phyloP scores from a whole-genome alignment of 2,797 vertebrate genomes.

The Galago senegalensis region DNA sequence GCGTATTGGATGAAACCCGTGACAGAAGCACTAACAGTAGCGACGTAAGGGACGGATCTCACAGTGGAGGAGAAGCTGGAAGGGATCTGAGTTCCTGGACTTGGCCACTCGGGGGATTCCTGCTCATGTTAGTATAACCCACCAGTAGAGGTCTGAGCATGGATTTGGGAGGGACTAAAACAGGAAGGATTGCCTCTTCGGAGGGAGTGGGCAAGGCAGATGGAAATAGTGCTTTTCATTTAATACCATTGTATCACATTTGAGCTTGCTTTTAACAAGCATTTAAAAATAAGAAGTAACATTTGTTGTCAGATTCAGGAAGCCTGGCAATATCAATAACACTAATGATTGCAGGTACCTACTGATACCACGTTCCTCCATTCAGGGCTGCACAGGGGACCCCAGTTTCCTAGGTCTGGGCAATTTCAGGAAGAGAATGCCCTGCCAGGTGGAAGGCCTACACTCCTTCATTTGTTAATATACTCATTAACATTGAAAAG shows the following conservation, averaged over 20 bases:
- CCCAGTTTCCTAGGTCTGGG: too few species aligned
- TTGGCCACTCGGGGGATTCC: background rate
- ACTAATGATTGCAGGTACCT: background rate
- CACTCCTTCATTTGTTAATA: too few species aligned
- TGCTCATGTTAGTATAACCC: background rate
- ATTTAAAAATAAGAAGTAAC: background rate
- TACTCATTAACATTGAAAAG: too few species aligned
- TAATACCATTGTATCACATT: background rate
- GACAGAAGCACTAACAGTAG: background rate
- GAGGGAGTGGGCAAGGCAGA: background rate
- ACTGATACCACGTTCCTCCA: too few species aligned
- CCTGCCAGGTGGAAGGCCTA: too few species aligned
- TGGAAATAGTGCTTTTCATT: background rate
- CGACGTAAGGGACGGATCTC: background rate
- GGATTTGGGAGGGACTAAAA: background rate
- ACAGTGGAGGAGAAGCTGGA: background rate
- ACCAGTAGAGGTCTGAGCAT: background rate
- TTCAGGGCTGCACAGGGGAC: too few species aligned
- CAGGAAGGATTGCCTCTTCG: background rate
- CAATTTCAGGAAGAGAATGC: too few species aligned
- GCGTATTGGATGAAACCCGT: background rate
- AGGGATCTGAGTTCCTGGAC: background rate
- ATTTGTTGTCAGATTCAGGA: conserved; percentile 1
- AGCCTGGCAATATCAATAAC: background rate
- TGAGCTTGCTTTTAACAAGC: background rate